Conservation (phyloP, 2,888 invertebrate genomes). For the Cataglyphis cursor region DNA sequence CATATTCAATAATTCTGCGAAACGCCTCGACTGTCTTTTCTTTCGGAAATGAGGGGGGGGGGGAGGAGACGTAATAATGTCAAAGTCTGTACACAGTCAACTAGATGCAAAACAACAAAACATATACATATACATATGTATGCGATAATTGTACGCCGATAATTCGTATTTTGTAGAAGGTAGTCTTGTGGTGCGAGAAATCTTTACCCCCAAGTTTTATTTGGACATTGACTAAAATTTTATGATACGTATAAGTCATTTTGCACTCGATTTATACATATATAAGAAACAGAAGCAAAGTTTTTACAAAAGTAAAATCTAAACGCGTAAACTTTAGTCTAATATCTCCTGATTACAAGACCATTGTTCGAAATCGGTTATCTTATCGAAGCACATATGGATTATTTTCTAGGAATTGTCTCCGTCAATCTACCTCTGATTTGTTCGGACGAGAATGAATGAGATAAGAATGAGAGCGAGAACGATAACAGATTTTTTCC, state of each 20-base stretch:
- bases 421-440: neutral
- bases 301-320: neutral
- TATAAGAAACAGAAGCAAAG: neutral
- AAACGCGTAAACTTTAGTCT: neutral
- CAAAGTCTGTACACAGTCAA: slow-evolving; percentile 74
- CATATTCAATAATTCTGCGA: slow-evolving; percentile 69
- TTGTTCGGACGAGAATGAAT: neutral
- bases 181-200: slow-evolving; percentile 22
- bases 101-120: slow-evolving; percentile 55
- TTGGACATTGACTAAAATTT: neutral
- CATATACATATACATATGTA: slow-evolving; percentile 48
- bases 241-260: neutral
- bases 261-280: neutral
- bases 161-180: slow-evolving; percentile 65
- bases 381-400: slow-evolving; percentile 1
- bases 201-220: slow-evolving; percentile 25
- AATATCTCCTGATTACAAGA: neutral
- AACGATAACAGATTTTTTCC: neutral
- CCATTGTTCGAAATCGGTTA: neutral
- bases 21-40: slow-evolving; percentile 74
- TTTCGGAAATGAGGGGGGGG: slow-evolving; percentile 26
- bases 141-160: slow-evolving; percentile 64
- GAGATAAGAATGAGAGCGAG: neutral
- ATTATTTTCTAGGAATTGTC: neutral
- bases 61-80: slow-evolving; percentile 65